These are phyloP conservation scores for Plestiodon gilberti DNA, from an alignment of 2,113 vertebrate genomes.

Conservation along the genomic window DNA sequence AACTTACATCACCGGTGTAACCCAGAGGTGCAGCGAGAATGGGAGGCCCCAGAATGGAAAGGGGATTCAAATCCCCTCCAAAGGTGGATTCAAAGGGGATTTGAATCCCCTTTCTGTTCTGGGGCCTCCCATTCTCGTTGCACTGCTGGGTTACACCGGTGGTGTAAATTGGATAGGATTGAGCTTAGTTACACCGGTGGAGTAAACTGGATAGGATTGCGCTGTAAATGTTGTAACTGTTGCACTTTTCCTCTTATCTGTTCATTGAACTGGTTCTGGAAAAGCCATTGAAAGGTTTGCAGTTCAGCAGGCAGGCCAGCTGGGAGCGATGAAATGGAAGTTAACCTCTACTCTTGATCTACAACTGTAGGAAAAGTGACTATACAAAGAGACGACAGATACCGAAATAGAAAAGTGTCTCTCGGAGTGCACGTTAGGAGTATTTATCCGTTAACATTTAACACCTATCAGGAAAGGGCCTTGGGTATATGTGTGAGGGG, in stretches of 20 bases:
- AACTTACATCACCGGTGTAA: no score
- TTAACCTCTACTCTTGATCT: slow-evolving; percentile 38
- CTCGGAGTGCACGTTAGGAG: slow-evolving; percentile 57
- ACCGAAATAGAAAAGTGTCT: slow-evolving; percentile 41
- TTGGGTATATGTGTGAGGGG: background rate
- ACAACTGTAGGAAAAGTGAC: slow-evolving; percentile 36
- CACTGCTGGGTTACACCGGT: no score
- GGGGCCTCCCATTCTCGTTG: no score
- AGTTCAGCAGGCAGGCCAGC: slow-evolving; percentile 42
- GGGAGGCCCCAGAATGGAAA: no score
- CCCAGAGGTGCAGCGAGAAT: no score
- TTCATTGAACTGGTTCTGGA: slow-evolving; percentile 51
- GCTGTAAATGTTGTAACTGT: no score
- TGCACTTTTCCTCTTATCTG: slow-evolving; percentile 3
- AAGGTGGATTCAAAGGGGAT: no score
- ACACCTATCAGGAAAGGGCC: background rate
- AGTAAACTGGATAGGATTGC: no score
- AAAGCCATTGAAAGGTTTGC: slow-evolving; percentile 34
- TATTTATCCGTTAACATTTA: slow-evolving; percentile 44
- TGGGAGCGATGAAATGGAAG: slow-evolving; percentile 42
- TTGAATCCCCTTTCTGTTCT: no score
- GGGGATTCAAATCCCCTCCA: no score
- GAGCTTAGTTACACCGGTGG: no score
- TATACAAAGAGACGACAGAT: slow-evolving; percentile 32
- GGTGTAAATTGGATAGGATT: no score